Evolutionary conservation across 2,113 vertebrate genomes (phyloP).

Genomic region (Polyodon spathula): DNA sequence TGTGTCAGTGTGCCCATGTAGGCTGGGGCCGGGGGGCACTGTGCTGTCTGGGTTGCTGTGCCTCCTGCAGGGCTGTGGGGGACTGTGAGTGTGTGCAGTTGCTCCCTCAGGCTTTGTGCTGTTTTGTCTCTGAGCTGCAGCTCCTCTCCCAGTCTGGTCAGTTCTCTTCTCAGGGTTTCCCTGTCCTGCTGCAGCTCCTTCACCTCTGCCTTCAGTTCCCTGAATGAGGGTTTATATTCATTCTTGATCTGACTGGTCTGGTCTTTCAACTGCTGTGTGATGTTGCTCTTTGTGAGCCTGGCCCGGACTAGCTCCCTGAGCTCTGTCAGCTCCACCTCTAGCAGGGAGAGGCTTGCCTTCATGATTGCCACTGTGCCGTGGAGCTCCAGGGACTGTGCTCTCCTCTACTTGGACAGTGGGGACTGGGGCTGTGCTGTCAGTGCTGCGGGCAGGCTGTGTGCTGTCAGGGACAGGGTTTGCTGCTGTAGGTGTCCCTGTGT

Average conservation of each 20-base stretch:
- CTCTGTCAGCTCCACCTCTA: neutral
- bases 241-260: neutral
- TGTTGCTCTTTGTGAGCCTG: neutral
- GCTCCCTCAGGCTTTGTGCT: constrained; percentile 1
- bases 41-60: neutral
- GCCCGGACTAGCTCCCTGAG: neutral
- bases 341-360: neutral
- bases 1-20: too few relatives aligned
- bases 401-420: neutral
- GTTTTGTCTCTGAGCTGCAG: constrained; percentile 1
- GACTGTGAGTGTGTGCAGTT: neutral
- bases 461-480: neutral
- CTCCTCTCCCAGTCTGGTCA: neutral
- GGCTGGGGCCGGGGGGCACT: too few relatives aligned
- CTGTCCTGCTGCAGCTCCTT: constrained; percentile 4
- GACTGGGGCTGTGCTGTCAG: neutral
- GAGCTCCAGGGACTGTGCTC: neutral
- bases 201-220: neutral
- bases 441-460: too few relatives aligned
- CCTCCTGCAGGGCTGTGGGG: too few relatives aligned
- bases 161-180: neutral
- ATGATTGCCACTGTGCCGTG: neutral
- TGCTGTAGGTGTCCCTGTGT: neutral
- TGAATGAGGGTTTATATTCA: neutral
- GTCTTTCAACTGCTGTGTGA: neutral